Percentiles rank a stretch among this genome's conserved stretches.
Evolutionary conservation across 2,797 vertebrate genomes (phyloP).

Genomic region (Acrossocheilus wenchowensis): DNA sequence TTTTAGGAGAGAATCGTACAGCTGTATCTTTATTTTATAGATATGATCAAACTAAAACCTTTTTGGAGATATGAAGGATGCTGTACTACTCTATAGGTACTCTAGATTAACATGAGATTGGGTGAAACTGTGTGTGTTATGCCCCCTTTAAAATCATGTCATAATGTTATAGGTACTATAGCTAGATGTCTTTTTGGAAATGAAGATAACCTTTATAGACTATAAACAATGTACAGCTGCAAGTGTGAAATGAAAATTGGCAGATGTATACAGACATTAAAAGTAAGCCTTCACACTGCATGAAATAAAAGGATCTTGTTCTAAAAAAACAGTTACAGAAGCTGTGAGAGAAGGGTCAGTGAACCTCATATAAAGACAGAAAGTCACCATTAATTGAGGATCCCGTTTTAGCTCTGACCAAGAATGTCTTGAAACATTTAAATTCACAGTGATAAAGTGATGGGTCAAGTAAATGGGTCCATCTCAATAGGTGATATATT

Average conservation of each 20-base stretch:
- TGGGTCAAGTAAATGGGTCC: conserved; percentile 1
- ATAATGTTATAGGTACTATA: background rate
- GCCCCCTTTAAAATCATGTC: conserved; percentile 2
- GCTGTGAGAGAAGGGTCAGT: background rate
- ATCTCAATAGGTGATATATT: conserved; percentile 7
- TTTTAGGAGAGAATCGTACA: too few species aligned
- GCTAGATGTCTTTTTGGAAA: background rate
- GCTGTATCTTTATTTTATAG: too few species aligned
- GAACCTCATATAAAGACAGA: background rate
- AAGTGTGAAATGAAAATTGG: conserved; percentile 1
- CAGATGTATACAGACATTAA: conserved; percentile 26
- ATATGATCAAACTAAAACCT: too few species aligned
- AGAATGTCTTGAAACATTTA: conserved; percentile 40
- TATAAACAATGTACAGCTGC: background rate
- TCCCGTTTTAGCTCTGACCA: conserved; percentile 27
- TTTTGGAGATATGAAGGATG: too few species aligned
- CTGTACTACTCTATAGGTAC: too few species aligned
- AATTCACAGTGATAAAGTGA: background rate
- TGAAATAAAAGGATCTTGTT: background rate
- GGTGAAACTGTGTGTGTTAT: too few species aligned
- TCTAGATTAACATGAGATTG: too few species aligned
- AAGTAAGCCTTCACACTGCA: background rate
- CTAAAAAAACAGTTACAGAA: conserved; percentile 10
- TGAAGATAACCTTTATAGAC: background rate
- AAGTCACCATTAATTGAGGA: background rate